A percentile compares a stretch with the other conserved stretches of the same genome.
phyloP scores from a whole-genome alignment of 2,888 invertebrate genomes.

The Eledona agricola region DNA sequence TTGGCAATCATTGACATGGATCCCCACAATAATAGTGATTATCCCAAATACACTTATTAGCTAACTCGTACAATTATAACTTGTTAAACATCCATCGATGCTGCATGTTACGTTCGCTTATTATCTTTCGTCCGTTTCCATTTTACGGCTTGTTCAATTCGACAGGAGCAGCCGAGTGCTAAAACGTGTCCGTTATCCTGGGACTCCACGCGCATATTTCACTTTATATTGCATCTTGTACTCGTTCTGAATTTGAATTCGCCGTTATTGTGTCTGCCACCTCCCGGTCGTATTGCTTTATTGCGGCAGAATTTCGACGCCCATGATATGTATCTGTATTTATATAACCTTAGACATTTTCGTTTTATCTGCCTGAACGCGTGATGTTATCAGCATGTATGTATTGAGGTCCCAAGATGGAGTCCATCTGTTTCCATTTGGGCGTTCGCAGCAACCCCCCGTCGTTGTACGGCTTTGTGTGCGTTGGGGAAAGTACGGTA shows the following conservation, averaged over 20 bases:
- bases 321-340: conserved; percentile 16
- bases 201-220: conserved; percentile 47
- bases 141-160: conserved; percentile 47
- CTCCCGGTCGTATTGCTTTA: conserved; percentile 39
- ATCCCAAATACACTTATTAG: too few relatives aligned
- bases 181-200: conserved; percentile 52
- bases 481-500: conserved; percentile 15
- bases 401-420: too few relatives aligned
- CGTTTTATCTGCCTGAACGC: conserved; percentile 3
- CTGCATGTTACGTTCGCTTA: too few relatives aligned
- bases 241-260: conserved; percentile 51
- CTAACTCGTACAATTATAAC: too few relatives aligned
- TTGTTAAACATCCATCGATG: too few relatives aligned
- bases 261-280: conserved; percentile 45
- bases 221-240: conserved; percentile 48
- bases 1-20: too few relatives aligned
- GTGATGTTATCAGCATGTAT: conserved; percentile 13
- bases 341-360: conserved; percentile 4
- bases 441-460: conserved; percentile 20
- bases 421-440: conserved; percentile 29
- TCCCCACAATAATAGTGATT: too few relatives aligned
- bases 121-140: conserved; percentile 42
- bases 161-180: conserved; percentile 48
- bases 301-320: conserved; percentile 31
- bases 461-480: conserved; percentile 18